Percentiles rank a stretch among this genome's conserved stretches.
Evolutionary conservation across 2,113 vertebrate species (phyloP).

Genomic region (Chlorocebus sabaeus): DNA sequence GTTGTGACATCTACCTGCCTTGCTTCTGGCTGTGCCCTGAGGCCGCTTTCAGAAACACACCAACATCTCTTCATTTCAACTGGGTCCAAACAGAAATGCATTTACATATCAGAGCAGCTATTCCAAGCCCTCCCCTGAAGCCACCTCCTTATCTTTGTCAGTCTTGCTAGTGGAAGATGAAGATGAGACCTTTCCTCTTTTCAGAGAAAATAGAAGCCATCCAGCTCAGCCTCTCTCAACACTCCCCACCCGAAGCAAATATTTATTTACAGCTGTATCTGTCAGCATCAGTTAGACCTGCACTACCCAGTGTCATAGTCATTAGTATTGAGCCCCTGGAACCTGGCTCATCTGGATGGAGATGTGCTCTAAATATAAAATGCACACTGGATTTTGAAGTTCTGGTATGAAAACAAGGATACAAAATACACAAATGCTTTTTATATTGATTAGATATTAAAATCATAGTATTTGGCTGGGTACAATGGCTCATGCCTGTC

Average conservation of each 20-base stretch:
- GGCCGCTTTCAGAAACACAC: not conserved
- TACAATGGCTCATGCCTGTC: no score
- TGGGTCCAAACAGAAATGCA: not conserved
- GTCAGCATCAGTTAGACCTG: not conserved
- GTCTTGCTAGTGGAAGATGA: not conserved
- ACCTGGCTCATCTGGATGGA: not conserved
- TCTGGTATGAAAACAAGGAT: not conserved
- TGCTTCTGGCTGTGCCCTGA: not conserved
- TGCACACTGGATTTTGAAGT: not conserved
- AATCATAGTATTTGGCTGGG: not conserved
- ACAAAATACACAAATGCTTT: not conserved
- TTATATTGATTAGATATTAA: not conserved
- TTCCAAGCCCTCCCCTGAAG: not conserved
- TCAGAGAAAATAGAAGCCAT: not conserved
- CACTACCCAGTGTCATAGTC: fast-evolving
- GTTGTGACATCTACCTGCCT: not conserved
- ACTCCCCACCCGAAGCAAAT: not conserved
- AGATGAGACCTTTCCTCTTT: not conserved
- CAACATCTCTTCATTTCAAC: not conserved
- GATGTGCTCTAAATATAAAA: not conserved
- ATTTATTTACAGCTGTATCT: not conserved
- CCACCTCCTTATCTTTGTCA: not conserved
- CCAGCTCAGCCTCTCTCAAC: not conserved
- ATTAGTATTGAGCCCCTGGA: not conserved
- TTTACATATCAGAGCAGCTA: not conserved